Percentiles rank a stretch among this genome's conserved stretches.
Evolutionary conservation across 1,140 invertebrate species (phyloP).

Genomic region (Sycophila sp.): DNA sequence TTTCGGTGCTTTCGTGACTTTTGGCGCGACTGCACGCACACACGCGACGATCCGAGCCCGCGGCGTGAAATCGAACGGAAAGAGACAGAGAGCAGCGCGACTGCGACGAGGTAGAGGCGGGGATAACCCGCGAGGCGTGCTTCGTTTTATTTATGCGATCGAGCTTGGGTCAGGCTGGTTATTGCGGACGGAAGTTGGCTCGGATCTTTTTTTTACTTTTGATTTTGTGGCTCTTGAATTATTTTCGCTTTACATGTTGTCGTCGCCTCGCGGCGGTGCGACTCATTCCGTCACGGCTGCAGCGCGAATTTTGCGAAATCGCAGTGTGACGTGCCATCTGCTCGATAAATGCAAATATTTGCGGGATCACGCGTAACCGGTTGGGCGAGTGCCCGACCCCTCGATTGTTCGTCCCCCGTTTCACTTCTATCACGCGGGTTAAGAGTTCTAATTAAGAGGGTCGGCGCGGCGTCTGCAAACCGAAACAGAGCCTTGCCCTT

Average conservation of each 20-base stretch:
- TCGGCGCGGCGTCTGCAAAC: neutral
- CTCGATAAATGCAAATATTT: constrained; percentile 38
- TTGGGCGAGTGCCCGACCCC: constrained; percentile 4
- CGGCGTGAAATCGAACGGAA: too few species aligned
- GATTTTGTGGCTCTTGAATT: too few species aligned
- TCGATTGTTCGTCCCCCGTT: neutral
- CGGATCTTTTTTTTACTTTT: too few species aligned
- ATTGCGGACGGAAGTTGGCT: too few species aligned
- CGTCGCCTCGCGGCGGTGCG: constrained; percentile 13
- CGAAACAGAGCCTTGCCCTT: neutral
- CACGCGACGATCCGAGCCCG: constrained; percentile 2
- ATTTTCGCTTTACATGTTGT: too few species aligned
- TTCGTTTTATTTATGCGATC: too few species aligned
- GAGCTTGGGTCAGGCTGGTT: too few species aligned
- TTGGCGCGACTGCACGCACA: neutral
- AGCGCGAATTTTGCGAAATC: neutral
- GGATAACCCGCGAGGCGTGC: too few species aligned
- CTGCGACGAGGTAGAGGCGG: too few species aligned
- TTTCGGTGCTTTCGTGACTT: constrained; percentile 24
- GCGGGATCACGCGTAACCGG: constrained; percentile 24
- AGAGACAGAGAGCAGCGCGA: too few species aligned
- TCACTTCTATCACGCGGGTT: too few species aligned
- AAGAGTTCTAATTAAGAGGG: neutral
- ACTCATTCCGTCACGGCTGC: neutral
- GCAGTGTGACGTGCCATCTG: constrained; percentile 25